Percentiles rank a stretch among this genome's conserved stretches.
Evolutionary conservation across 2,113 vertebrate species (phyloP).

Genomic region (Verasper variegatus): DNA sequence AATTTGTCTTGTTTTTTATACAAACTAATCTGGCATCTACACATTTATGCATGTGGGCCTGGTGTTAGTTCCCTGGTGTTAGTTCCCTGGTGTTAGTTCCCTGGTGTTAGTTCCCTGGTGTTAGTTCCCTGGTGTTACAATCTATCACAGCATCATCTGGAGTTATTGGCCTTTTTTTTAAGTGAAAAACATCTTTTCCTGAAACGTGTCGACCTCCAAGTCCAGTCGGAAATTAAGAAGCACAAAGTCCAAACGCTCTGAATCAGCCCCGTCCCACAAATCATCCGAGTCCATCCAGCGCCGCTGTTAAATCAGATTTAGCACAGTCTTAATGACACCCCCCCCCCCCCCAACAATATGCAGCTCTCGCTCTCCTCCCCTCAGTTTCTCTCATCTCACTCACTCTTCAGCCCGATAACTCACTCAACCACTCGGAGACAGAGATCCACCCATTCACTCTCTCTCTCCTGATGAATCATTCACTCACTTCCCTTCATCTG

Average conservation of each 20-base stretch:
- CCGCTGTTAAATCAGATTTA: slow-evolving; percentile 53
- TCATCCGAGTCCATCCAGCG: slow-evolving; percentile 37
- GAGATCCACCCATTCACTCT: slow-evolving; percentile 19
- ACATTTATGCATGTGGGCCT: no score
- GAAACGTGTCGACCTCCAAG: slow-evolving; percentile 10
- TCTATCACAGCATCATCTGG: no score
- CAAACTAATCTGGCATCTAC: no score
- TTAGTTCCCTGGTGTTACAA: no score
- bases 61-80: no score
- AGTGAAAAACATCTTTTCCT: neutral
- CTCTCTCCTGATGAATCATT: no score
- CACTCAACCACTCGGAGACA: slow-evolving; percentile 32
- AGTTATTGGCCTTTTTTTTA: no score
- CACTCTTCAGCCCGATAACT: slow-evolving; percentile 40
- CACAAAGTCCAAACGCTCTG: slow-evolving; percentile 10
- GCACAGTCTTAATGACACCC: slow-evolving; percentile 56
- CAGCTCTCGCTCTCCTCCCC: slow-evolving; percentile 12
- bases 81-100: no score
- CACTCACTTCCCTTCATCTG: neutral
- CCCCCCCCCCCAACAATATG: slow-evolving; percentile 16
- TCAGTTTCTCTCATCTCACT: slow-evolving; percentile 41
- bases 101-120: no score
- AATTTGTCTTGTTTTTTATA: no score
- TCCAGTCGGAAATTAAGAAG: slow-evolving; percentile 16
- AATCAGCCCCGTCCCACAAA: slow-evolving; percentile 32